Evolutionary conservation across 2,797 vertebrate species (phyloP).

Genomic region (Simalia tracyae): DNA sequence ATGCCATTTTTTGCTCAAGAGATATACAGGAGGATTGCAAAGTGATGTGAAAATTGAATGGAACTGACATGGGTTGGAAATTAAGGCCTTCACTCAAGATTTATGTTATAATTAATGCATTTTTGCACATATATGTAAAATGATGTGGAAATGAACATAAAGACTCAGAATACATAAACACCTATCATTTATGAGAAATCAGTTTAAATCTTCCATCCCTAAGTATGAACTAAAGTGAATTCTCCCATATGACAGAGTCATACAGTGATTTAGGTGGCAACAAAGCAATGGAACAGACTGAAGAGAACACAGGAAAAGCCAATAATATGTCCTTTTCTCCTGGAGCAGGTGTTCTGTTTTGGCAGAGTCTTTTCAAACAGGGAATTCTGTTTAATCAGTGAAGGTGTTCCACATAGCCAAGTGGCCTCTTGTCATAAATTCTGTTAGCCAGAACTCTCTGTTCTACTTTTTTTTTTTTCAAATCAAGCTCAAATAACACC

Average conservation of each 20-base stretch:
- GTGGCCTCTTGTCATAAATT: background rate
- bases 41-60: background rate
- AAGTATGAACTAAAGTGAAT: background rate
- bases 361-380: background rate
- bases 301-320: background rate
- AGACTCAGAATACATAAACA: background rate
- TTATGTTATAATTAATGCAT: background rate
- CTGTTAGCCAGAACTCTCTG: background rate
- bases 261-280: constrained; percentile 6
- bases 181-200: background rate
- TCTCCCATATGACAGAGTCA: background rate
- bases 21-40: background rate
- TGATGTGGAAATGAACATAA: background rate
- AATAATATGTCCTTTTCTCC: constrained; percentile 18
- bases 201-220: background rate
- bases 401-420: background rate
- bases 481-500: background rate
- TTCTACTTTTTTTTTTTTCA: background rate
- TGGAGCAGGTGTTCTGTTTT: constrained; percentile 9
- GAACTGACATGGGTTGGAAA: background rate
- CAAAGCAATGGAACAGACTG: constrained; percentile 6
- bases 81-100: background rate
- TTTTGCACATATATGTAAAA: background rate
- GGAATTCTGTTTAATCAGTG: constrained; percentile 4
- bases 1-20: background rate